These are phyloP conservation scores for Xenopus laevis DNA, from an alignment of 2,113 vertebrate genomes.

Conservation along the genomic window DNA sequence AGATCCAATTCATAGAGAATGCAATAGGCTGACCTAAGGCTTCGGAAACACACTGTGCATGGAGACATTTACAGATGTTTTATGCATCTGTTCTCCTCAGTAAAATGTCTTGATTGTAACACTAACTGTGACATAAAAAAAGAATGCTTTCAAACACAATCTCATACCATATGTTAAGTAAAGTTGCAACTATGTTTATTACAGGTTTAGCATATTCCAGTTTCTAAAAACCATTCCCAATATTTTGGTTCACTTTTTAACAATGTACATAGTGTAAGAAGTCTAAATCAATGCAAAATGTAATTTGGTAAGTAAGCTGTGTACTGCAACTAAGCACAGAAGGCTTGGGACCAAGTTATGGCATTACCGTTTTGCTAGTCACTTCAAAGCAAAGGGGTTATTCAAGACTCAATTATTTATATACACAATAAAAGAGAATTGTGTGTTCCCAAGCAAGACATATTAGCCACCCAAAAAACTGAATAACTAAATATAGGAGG, in stretches of 20 bases:
- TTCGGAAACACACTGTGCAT: conserved; percentile 37
- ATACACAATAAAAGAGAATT: too few species aligned
- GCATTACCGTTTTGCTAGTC: too few species aligned
- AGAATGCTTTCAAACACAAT: conserved; percentile 33
- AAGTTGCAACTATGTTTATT: conserved; percentile 1
- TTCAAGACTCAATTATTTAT: too few species aligned
- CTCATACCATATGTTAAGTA: conserved; percentile 26
- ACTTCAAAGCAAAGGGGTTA: too few species aligned
- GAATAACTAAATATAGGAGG: too few species aligned
- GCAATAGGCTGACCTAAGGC: conserved; percentile 45
- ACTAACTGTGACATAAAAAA: conserved; percentile 32
- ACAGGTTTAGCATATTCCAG: not conserved
- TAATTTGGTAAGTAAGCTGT: too few species aligned
- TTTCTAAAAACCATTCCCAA: not conserved
- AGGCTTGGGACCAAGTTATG: too few species aligned
- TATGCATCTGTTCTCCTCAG: conserved; percentile 35
- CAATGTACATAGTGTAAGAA: too few species aligned
- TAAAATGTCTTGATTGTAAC: conserved; percentile 32
- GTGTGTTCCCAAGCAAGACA: too few species aligned
- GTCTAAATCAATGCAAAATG: too few species aligned
- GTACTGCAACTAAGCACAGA: too few species aligned
- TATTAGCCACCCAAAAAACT: too few species aligned
- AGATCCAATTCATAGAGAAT: conserved; percentile 42
- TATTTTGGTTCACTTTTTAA: not conserved
- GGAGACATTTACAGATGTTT: conserved; percentile 36